Base-by-base conservation (phyloP, 2,888 invertebrate genomes). In the Noctua janthina region DNA sequence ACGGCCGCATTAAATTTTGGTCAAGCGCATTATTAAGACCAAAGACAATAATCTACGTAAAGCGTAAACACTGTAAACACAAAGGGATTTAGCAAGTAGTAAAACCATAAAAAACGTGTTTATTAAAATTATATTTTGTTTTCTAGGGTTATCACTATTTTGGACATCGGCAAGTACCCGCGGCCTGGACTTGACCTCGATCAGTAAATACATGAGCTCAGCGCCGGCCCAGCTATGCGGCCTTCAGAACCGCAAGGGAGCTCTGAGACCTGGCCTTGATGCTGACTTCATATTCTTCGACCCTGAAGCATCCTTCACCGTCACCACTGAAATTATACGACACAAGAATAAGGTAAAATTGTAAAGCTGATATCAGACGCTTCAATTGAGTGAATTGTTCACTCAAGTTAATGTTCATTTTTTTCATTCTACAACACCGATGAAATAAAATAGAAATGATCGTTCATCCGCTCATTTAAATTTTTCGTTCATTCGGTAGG, bases 271-370 rank as follows among this genome's bases (percentile, higher is more conserved):
- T 10, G 98, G 98, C 10, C 97, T 97, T 75, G 98, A 98, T 90
- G 98, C 98, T 0, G 98, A 98, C 92, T 97, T 98, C 70, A 97
- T 98, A 74, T 97, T 98, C 85, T 98, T 98, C 96, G 97, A 98
- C 92, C 98, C 98, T 1, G 97, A 98, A 7, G 97, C 97, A 70
- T 95, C 96, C 49, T 97, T 98, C 89, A 93, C 93, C 67, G 97
- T 98, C 15, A 95, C 96, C 20, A 91, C 96, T 74, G 96, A 97
- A n/a, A 97, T 96, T 49, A 97, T 98, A 85, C 95, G 97, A n/a
- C 97, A 98, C 89, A 97, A 98, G 87, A 98, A 98, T 92, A 98
- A 98, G 97, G 98, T 98, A 93, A 59, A 46, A 68, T 46, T 46
- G n/a, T 15, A 39, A 46, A 68, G 43, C 35, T 67, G n/a, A 46